phyloP scores from a whole-genome alignment of 2,888 invertebrate genomes.

The Perizoma affinitatum region DNA sequence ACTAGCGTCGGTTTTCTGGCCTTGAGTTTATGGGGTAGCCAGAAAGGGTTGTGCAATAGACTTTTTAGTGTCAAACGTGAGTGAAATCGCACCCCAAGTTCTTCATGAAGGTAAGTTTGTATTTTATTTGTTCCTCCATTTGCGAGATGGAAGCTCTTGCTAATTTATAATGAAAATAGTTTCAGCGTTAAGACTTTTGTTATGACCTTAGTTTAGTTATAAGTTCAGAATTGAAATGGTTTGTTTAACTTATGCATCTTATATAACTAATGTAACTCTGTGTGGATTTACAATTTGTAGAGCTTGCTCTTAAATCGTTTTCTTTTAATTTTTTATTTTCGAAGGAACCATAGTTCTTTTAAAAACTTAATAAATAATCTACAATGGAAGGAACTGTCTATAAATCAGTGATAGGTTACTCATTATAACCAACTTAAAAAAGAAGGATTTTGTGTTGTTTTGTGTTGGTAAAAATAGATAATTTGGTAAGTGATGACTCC shows the following conservation, averaged over 20 bases:
- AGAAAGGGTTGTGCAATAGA: conserved; percentile 34
- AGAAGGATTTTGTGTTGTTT: no score
- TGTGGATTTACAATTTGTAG: neutral
- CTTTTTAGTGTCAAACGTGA: conserved; percentile 68
- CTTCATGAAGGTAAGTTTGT: conserved; percentile 52
- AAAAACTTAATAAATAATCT: no score
- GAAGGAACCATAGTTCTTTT: no score
- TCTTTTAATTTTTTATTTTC: no score
- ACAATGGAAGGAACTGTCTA: no score
- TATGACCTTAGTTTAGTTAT: neutral
- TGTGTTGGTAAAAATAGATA: no score
- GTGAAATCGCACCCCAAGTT: conserved; percentile 56
- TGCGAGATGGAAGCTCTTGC: conserved; percentile 34
- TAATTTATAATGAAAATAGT: conserved; percentile 34
- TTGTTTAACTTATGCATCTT: neutral
- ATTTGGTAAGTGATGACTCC: no score
- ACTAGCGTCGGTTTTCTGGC: conserved; percentile 10
- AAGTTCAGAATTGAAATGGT: neutral
- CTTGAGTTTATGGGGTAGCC: conserved; percentile 24
- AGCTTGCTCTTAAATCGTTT: no score
- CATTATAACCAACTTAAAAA: no score
- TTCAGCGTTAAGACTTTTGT: conserved; percentile 11
- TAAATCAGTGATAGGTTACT: no score
- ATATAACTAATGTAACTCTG: neutral
- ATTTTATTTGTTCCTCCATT: conserved; percentile 48